These are phyloP conservation scores for Morone saxatilis DNA, from an alignment of 2,113 vertebrate genomes.

Conservation along the genomic window DNA sequence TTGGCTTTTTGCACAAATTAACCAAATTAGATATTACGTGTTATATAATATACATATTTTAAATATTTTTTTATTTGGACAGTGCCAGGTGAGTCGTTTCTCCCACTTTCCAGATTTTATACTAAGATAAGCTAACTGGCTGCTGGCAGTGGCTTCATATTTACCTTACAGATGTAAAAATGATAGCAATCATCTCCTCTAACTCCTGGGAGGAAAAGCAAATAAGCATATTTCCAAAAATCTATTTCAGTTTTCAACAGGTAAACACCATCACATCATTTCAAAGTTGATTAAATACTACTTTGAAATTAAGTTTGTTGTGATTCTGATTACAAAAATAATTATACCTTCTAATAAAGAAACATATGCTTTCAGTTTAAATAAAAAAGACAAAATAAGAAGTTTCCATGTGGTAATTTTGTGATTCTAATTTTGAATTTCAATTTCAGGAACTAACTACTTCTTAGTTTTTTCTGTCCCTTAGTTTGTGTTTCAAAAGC, in stretches of 20 bases:
- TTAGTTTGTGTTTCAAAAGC: not conserved
- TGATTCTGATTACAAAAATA: not conserved
- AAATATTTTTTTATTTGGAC: no score
- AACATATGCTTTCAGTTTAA: not conserved
- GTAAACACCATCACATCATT: not conserved
- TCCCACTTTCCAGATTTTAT: no score
- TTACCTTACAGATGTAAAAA: not conserved
- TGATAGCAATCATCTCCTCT: not conserved
- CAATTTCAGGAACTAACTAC: not conserved
- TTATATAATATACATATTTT: no score
- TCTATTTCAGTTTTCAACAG: not conserved
- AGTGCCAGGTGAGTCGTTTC: no score
- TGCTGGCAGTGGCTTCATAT: not conserved
- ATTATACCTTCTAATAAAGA: not conserved
- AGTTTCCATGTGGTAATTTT: not conserved
- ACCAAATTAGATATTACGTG: not conserved
- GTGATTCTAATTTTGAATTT: not conserved
- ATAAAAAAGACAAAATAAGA: no score
- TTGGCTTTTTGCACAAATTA: not conserved
- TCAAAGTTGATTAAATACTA: not conserved
- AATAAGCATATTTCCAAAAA: not conserved
- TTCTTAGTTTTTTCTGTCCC: not conserved
- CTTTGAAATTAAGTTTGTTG: not conserved
- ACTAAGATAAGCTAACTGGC: not conserved
- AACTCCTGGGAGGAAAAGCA: not conserved